Base-by-base conservation (phyloP, 2,113 vertebrate species). In the Antechinus stuartii region DNA sequence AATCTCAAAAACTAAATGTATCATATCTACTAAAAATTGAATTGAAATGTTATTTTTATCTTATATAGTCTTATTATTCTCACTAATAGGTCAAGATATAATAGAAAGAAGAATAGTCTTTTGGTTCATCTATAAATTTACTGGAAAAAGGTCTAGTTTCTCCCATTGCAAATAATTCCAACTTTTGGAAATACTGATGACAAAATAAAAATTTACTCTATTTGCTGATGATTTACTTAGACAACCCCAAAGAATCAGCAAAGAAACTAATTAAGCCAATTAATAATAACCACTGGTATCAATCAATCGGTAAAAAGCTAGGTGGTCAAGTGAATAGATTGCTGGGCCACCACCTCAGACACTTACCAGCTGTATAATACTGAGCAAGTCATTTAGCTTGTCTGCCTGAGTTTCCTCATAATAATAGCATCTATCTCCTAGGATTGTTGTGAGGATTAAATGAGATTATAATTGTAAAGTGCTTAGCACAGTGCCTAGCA, bases 151-250 rank as follows among this genome's bases (percentile, higher is more conserved):
- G 35, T 76, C 8, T 22, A 84, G 68, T 84, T 42, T 84, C n/a
- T 84, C n/a, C 19, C n/a, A 42, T 16, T 68, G n/a, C 68, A 84
- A 42, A 84, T 23, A 84, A 42, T 84, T 84, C 35, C 8, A 42
- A 42, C n/a, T 84, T 84, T 84, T 42, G 68, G 35, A 42, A 42
- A 19, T 76, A 8, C 68, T n/a, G 89, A 10, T 0, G 5, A 53
- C 35, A 56, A 89, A 50, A n/a, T 0, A 24, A 42, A 54, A 42
- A 6, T 30, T 2, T 11, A 4, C 50, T 42, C 6, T 22, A 6
- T 0, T 10, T 16, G 1, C 0, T 2, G 91, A 49, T 1, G 0
- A 19, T 2, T 35, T 35, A 8, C 35, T 23, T 7, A 1, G 91
- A 27, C 52, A 50, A 7, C 27, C 53, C 35, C 5, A 22, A 22